Percentiles rank a stretch among this genome's conserved stretches.
Conservation (phyloP, 2,888 invertebrate species). For the Baccha elongata region DNA sequence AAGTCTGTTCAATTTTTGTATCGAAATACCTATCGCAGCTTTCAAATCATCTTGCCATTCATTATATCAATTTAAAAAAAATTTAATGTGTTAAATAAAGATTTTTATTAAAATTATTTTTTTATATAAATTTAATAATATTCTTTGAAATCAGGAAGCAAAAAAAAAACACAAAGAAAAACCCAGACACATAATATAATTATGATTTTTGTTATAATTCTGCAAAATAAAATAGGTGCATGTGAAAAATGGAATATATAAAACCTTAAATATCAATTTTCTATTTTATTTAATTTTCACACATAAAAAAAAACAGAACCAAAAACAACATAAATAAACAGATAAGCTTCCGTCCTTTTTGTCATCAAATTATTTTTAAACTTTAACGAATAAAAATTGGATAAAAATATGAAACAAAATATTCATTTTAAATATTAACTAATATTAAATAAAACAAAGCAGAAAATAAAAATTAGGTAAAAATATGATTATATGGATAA, state of each 20-base stretch:
- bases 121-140: background rate
- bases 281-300: background rate
- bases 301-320: slow-evolving; percentile 29
- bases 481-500: too few species aligned
- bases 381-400: slow-evolving; percentile 17
- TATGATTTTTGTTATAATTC: background rate
- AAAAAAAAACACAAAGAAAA: slow-evolving; percentile 38
- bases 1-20: too few species aligned
- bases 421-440: slow-evolving; percentile 13
- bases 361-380: slow-evolving; percentile 26
- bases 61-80: too few species aligned
- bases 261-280: too few species aligned
- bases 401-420: slow-evolving; percentile 25
- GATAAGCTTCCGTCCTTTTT: slow-evolving; percentile 68
- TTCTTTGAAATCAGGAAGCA: slow-evolving; percentile 52
- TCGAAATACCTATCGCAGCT: slow-evolving; percentile 9
- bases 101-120: background rate
- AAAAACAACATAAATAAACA: slow-evolving; percentile 37
- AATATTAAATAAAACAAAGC: background rate
- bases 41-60: slow-evolving; percentile 43
- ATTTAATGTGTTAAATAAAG: background rate
- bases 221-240: background rate
- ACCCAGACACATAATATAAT: slow-evolving; percentile 12
- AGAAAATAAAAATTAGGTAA: background rate
- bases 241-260: too few species aligned